These are phyloP conservation scores for Ellobium chinense DNA, from an alignment of 2,888 invertebrate genomes.

Conservation along the genomic window DNA sequence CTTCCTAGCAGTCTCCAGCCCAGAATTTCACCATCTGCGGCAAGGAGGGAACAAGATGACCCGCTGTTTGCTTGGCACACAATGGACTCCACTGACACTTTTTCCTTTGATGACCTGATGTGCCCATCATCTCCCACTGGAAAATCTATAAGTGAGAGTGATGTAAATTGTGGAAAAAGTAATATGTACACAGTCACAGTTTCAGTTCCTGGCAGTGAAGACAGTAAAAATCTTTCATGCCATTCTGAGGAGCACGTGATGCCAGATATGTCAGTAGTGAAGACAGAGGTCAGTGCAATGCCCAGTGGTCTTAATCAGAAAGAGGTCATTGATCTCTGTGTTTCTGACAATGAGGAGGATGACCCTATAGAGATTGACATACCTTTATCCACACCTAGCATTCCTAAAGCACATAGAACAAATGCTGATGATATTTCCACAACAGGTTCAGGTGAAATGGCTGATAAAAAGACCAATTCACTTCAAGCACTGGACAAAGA, in stretches of 20 bases:
- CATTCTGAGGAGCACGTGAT: background rate
- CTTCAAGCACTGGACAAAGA: background rate
- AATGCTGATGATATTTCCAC: background rate
- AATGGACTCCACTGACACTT: background rate
- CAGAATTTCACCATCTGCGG: background rate
- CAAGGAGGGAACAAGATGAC: background rate
- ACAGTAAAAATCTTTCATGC: background rate
- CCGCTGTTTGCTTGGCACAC: slow-evolving; percentile 31
- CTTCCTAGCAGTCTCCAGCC: slow-evolving; percentile 7
- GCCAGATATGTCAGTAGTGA: slow-evolving; percentile 4
- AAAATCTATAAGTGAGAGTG: background rate
- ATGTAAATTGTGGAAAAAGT: background rate
- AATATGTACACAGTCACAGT: slow-evolving; percentile 18
- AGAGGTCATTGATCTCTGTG: slow-evolving; percentile 18
- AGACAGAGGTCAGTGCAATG: background rate
- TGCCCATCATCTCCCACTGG: background rate
- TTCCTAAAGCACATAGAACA: background rate
- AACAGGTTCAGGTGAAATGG: too few species aligned
- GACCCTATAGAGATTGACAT: background rate
- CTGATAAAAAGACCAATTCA: background rate
- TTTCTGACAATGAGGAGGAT: slow-evolving; percentile 21
- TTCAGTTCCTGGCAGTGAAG: background rate
- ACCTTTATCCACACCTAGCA: background rate
- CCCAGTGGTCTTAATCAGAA: background rate
- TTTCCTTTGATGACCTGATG: background rate